Evolutionary conservation across 2,888 invertebrate genomes (phyloP).

Genomic region (Calliopum simillimum): DNA sequence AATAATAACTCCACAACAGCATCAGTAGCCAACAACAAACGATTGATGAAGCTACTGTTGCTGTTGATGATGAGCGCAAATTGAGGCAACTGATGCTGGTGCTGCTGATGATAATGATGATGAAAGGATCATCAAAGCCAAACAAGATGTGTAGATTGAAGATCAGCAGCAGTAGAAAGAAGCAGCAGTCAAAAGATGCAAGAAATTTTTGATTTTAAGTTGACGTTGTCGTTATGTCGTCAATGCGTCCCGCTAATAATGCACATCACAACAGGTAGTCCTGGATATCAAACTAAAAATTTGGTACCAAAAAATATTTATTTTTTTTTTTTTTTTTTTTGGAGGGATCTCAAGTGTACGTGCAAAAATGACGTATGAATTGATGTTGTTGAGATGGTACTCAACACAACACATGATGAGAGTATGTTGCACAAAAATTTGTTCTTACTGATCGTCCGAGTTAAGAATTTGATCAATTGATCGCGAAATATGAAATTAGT

Average conservation of each 20-base stretch:
- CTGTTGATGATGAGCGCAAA: constrained; percentile 29
- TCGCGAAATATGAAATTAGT: constrained; percentile 64
- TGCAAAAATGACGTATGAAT: constrained; percentile 31
- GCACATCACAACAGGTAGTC: constrained; percentile 65
- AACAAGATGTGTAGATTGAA: background rate
- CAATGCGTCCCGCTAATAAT: constrained; percentile 65
- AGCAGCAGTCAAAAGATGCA: constrained; percentile 1
- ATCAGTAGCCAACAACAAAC: constrained; percentile 21
- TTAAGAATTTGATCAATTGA: constrained; percentile 60
- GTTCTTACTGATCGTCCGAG: background rate
- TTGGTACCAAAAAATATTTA: background rate
- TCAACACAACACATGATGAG: background rate
- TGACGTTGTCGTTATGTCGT: constrained; percentile 65
- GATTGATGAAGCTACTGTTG: constrained; percentile 29
- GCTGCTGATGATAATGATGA: too few species aligned
- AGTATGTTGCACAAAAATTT: background rate
- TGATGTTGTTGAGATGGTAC: background rate
- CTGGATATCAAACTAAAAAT: constrained; percentile 32
- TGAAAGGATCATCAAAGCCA: constrained; percentile 11
- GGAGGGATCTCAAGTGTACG: constrained; percentile 1
- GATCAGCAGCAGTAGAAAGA: background rate
- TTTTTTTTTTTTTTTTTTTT: constrained; percentile 21
- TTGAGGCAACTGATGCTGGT: constrained; percentile 25
- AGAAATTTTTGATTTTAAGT: constrained; percentile 45
- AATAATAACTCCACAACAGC: constrained; percentile 8